Percentiles rank a stretch among this genome's conserved stretches.
phyloP scores from a whole-genome alignment of 2,888 invertebrate species.

The Standfussiana lucernea region DNA sequence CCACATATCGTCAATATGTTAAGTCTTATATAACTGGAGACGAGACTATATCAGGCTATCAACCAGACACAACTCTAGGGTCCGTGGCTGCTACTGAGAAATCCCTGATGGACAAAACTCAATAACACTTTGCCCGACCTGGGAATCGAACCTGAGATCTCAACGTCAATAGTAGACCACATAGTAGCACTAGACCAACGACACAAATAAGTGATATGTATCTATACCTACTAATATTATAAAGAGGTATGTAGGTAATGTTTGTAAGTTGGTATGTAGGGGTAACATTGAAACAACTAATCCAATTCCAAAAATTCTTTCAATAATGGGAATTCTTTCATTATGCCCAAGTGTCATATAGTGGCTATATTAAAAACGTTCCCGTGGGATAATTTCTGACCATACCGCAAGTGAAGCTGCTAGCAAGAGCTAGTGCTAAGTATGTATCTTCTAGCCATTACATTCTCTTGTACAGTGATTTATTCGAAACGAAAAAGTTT shows the following conservation, averaged over 20 bases:
- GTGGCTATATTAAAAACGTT: background rate
- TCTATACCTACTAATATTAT: too few species aligned
- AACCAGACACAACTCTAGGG: background rate
- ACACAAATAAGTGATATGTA: background rate
- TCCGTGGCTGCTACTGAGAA: background rate
- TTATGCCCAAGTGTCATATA: background rate
- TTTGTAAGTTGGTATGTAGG: background rate
- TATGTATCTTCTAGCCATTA: background rate
- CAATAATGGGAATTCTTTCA: background rate
- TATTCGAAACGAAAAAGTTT: conserved; percentile 59
- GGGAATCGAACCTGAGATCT: background rate
- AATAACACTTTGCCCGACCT: background rate
- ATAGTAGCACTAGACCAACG: too few species aligned
- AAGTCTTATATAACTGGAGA: background rate
- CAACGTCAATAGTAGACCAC: background rate
- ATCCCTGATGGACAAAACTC: background rate
- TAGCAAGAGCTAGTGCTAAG: background rate
- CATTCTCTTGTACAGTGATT: conserved; percentile 40
- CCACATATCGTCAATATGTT: background rate
- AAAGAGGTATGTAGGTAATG: background rate
- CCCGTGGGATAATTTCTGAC: background rate
- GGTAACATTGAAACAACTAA: background rate
- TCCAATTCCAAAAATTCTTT: background rate
- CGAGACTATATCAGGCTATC: background rate
- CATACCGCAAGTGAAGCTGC: background rate